Conservation (phyloP, 2,113 vertebrate species). For the Clarias batrachus region DNA sequence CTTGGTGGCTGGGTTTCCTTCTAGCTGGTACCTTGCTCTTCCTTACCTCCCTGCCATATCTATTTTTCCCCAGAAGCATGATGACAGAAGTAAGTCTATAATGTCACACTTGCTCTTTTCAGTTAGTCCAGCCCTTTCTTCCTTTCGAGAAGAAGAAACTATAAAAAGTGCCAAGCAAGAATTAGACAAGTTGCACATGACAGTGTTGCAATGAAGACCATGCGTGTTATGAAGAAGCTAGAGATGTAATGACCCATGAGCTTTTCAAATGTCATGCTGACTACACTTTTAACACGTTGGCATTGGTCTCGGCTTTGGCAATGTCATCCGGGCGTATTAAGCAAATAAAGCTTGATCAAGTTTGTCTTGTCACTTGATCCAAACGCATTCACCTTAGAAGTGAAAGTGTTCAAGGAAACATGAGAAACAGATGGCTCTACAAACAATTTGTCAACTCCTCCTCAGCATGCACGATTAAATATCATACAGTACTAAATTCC, state of each 20-base stretch:
- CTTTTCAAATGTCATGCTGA: not conserved
- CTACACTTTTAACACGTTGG: not conserved
- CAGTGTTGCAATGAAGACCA: not conserved
- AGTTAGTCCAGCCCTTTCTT: not conserved
- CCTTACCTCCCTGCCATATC: conserved; percentile 81
- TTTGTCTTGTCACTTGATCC: not conserved
- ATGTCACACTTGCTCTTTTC: not conserved
- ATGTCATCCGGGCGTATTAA: not conserved
- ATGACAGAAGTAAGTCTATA: conserved; percentile 66
- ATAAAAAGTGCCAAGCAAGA: not conserved
- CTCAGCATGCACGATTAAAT: conserved; percentile 10
- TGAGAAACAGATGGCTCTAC: not conserved
- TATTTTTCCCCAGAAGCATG: conserved; percentile 90
- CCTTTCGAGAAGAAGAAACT: not conserved
- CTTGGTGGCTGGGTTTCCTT: conserved; percentile 96
- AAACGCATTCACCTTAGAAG: not conserved
- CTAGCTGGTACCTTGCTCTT: conserved; percentile 78
- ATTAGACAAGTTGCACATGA: not conserved
- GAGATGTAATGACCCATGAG: not conserved
- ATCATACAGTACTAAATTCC: not conserved
- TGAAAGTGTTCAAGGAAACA: conserved; percentile 25
- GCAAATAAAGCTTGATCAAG: not conserved
- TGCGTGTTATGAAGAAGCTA: not conserved
- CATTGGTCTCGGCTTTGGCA: not conserved
- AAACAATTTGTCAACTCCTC: not conserved